Evolutionary conservation across 2,797 vertebrate genomes (phyloP), one percentile per base, ranked within the genome.

Genomic region (Urocyon cinereoargenteus): DNA sequence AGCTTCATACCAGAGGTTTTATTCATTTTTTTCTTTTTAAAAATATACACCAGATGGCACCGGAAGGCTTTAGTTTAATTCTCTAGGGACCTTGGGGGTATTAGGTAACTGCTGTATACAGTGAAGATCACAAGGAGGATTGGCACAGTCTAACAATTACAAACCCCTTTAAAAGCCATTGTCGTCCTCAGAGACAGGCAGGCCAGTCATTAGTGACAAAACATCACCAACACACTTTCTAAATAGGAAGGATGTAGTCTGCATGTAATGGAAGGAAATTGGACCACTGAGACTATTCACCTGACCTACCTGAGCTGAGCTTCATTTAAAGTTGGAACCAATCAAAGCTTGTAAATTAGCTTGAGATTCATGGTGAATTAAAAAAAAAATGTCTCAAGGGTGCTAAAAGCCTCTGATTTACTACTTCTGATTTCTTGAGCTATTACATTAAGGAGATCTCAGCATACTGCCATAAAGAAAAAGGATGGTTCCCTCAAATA

Each of bases 201-300:
- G 86, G 83, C 81, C 91, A 93, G 34, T 94, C 73, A 92, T 96
- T 96, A 94, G 90, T 0, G 28, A 83, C 66, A 97, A 94, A 94
- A 85, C 26, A 68, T 64, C 73, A 91, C 64, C 59, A 93, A 49
- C 79, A 59, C 15, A 73, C 31, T 88, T 78, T 91, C 45, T 64
- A 91, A 95, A 91, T 34, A 93, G 49, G 68, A 95, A 98, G 28
- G 31, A 59, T 97, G 34, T 66, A 91, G 22, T 31, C 11, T 86
- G 31, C 24, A 6, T 51, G 26, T 49, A 88, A 70, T 83, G 88
- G 88, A 88, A 45, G 57, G 77, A 94, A 90, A 85, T 36, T 95
- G 89, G 81, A 79, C 79, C 62, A 51, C 22, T 31, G 57, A 93
- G 81, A 77, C 13, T 36, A 34, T 73, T 90, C 90, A 81, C 53